A percentile compares a stretch with the other conserved stretches of the same genome.
These are phyloP conservation scores for Clarias magur DNA, from an alignment of 2,113 vertebrate species.

Conservation along the genomic window DNA sequence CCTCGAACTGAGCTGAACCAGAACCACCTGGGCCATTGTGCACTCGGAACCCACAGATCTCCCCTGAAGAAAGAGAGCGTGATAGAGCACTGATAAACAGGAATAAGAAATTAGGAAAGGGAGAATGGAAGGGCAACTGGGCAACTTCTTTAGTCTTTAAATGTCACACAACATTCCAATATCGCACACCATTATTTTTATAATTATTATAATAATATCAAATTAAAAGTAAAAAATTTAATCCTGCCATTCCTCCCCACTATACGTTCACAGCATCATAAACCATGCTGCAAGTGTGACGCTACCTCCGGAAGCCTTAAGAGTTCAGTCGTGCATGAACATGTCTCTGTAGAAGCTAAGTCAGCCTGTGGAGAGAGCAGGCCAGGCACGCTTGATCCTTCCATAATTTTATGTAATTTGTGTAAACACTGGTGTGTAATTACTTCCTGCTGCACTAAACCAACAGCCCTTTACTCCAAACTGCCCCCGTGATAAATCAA, in stretches of 20 bases:
- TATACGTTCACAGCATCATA: background rate
- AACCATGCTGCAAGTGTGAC: background rate
- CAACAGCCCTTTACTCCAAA: slow-evolving; percentile 26
- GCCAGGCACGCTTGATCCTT: slow-evolving; percentile 37
- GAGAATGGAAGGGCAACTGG: background rate
- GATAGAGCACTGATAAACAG: background rate
- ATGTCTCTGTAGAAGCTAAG: slow-evolving; percentile 28
- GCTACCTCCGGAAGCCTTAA: background rate
- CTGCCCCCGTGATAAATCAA: slow-evolving; percentile 14
- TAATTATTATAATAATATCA: background rate
- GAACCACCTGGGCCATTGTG: slow-evolving; percentile 81
- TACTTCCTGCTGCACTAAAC: slow-evolving; percentile 36
- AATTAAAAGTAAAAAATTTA: background rate
- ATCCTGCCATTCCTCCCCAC: background rate
- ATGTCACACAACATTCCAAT: background rate
- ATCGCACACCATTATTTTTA: background rate
- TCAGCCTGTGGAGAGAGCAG: slow-evolving; percentile 25
- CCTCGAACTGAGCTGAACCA: slow-evolving; percentile 91
- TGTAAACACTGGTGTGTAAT: slow-evolving; percentile 49
- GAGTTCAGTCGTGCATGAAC: slow-evolving; percentile 25
- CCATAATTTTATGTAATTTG: slow-evolving; percentile 38
- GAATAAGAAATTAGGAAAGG: background rate
- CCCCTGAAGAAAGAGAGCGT: slow-evolving; percentile 70
- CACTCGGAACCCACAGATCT: slow-evolving; percentile 96
- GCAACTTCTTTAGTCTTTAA: background rate